Conservation (phyloP, 2,113 vertebrate genomes). For the Thymallus thymallus region DNA sequence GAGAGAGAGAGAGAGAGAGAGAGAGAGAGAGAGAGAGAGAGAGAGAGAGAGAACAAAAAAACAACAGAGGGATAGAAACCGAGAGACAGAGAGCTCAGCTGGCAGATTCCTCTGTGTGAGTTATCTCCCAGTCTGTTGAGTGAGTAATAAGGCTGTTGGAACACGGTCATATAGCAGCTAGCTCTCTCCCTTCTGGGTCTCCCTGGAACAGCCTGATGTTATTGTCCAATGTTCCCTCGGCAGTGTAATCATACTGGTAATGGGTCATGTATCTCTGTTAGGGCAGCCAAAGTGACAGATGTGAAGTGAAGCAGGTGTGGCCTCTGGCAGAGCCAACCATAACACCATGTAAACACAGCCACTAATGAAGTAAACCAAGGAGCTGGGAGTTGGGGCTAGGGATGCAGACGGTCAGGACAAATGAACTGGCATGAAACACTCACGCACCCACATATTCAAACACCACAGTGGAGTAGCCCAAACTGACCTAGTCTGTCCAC, state of each 20-base stretch:
- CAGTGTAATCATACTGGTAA: conserved; percentile 43
- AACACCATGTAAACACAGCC: conserved; percentile 53
- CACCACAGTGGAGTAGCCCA: no score
- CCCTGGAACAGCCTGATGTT: conserved; percentile 32
- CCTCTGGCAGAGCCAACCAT: conserved; percentile 53
- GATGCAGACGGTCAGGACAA: background rate
- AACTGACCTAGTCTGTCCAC: no score
- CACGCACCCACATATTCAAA: no score
- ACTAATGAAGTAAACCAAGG: conserved; percentile 56
- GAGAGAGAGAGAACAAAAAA: background rate
- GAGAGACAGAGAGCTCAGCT: no score
- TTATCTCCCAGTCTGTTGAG: background rate
- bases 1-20: no score
- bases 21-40: background rate
- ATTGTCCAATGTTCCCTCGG: conserved; percentile 34
- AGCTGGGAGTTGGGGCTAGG: conserved; percentile 1
- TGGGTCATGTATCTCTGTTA: conserved; percentile 39
- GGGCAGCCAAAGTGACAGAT: conserved; percentile 50
- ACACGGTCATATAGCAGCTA: conserved; percentile 31
- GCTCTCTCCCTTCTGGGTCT: background rate
- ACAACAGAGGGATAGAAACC: no score
- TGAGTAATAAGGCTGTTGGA: conserved; percentile 4
- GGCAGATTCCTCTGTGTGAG: no score
- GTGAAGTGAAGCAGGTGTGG: conserved; percentile 65
- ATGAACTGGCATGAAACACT: no score